Percentiles rank a stretch among this genome's conserved stretches.
Evolutionary conservation across 2,888 invertebrate species (phyloP).

Genomic region (Dicyrtoma fusca): DNA sequence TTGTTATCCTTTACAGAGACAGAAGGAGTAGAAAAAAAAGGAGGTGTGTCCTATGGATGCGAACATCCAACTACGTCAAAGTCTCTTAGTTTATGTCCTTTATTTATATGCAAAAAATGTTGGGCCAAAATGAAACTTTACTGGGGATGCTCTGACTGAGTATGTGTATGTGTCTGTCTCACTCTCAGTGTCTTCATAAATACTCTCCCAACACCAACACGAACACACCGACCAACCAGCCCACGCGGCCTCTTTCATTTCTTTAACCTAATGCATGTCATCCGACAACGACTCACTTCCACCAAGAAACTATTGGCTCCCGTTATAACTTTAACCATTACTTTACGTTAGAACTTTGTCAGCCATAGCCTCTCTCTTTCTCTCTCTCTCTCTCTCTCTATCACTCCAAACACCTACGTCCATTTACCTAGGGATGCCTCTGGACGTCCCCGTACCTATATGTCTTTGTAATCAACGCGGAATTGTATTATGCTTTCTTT

Average conservation of each 20-base stretch:
- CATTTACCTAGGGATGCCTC: neutral
- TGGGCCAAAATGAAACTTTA: conserved; percentile 42
- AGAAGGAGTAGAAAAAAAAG: conserved; percentile 26
- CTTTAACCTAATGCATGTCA: too few species aligned
- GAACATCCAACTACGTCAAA: conserved; percentile 37
- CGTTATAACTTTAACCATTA: conserved; percentile 16
- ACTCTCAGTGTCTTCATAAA: too few species aligned
- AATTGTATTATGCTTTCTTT: neutral
- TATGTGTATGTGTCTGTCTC: too few species aligned
- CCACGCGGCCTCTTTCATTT: too few species aligned
- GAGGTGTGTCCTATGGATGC: conserved; percentile 24
- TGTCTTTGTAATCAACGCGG: neutral
- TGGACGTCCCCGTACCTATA: neutral
- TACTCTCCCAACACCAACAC: too few species aligned
- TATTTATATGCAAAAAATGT: conserved; percentile 44
- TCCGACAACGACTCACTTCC: too few species aligned
- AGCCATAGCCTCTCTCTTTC: neutral
- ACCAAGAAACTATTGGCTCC: neutral
- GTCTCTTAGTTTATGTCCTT: conserved; percentile 42
- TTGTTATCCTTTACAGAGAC: conserved; percentile 36
- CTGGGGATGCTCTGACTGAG: neutral
- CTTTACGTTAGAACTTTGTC: conserved; percentile 13
- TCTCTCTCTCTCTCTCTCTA: neutral
- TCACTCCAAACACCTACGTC: neutral
- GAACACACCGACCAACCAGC: too few species aligned